Evolutionary conservation across 2,113 vertebrate species (phyloP), one percentile per base, ranked within the genome.

Genomic region (Cheilinus undulatus): DNA sequence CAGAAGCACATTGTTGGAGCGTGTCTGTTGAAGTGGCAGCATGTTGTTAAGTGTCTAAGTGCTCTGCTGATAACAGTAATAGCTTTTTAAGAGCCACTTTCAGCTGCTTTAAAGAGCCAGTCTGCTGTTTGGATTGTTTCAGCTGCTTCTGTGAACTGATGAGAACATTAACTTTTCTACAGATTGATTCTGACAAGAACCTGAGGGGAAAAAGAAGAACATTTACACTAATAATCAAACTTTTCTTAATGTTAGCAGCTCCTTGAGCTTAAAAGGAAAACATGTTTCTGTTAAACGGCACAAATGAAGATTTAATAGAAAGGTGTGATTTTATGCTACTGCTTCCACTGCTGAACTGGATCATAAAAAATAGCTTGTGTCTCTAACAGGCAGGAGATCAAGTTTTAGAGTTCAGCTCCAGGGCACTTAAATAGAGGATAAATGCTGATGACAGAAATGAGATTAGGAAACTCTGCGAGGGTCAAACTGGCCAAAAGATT

Each of bases 61-160:
- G 81, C 54, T 66, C 52, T 10, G 54, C 7, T 73, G 68, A 76
- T 73, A 70, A 49, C 68, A 70, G 52, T 75, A 61, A 74, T 36
- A 10, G 72, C 69, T 75, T 48, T 77, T 28, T 53, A 80, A 82
- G 54, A 8, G 7, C 32, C 32, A 14, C 69, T 6, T 50, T 76
- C 23, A 11, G 57, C 71, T 26, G 30, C 22, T 52, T 66, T 19
- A 7, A 73, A 61, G 62, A n/a, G 51, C 2, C 27, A 49, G 48
- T 24, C 26, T 68, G 46, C 26, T 42, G 34, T 51, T 49, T 46
- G 43, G 24, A 49, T 49, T 28, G 12, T 8, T 51, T 17, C 14
- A 12, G 34, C 22, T 7, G 27, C 0, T 30, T 13, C 27, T 73
- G 52, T 46, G 28, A 45, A 13, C 24, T 26, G 48, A 49, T 14